Base-by-base conservation (phyloP, 2,888 invertebrate species). In the Hypena proboscidalis region DNA sequence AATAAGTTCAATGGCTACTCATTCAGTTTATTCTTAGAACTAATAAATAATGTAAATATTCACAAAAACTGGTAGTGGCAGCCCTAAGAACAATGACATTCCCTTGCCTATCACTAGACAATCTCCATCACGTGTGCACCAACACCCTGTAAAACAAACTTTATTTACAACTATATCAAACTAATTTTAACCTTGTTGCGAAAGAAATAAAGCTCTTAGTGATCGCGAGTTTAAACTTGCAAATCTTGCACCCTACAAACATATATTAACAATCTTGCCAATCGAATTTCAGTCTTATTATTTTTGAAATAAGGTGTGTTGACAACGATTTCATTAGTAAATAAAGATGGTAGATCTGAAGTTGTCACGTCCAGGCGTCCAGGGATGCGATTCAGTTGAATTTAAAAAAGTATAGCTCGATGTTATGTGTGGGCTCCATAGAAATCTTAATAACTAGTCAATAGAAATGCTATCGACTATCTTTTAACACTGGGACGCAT, bases 51-150 rank as follows among this genome's bases (percentile, higher is more conserved):
- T 29, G 4, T 5, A 15, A 15, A 17, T 3, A 29, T 27, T 13
- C 14, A 59, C 13, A 48, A 44, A 34, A 47, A 35, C 11, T 17
- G n/a, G n/a, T 7, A 1, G 25, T 44, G 52, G 35, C 32, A 58
- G 25, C 55, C 58, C 48, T 66, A 44, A 29, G 36, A 44, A 63
- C 67, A 63, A 66, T 55, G 47, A 55, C 67, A 66, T 63, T 63
- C 58, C 30, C 50, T 13, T 21, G 21, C 30, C 31, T 63, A 66
- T 66, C 63, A 38, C 20, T 46, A 49, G 42, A 55, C 67, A 39
- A 63, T 63, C 62, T 65, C 44, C 50, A 50, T 48, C 63, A 63
- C 52, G 61, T 30, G 48, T 66, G 36, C 55, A 53, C 30, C 51
- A 41, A 58, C 58, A 54, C 58, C 62, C 55, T 63, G 30, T 23